phyloP scores from a whole-genome alignment of 2,797 vertebrate species.

The Argentina silus region DNA sequence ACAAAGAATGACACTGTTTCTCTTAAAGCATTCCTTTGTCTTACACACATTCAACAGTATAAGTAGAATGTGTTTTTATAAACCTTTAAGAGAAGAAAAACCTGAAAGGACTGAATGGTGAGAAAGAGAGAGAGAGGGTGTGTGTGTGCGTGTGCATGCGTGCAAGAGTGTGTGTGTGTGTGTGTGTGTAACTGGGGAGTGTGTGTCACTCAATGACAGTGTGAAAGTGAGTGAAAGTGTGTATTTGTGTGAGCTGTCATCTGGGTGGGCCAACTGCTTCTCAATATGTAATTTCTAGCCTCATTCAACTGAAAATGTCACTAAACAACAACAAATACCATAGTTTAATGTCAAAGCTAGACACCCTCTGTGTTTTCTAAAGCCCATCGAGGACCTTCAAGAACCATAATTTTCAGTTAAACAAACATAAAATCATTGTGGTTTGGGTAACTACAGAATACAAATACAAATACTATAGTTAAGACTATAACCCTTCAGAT shows the following conservation, averaged over 20 bases:
- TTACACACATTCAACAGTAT: neutral
- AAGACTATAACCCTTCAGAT: neutral
- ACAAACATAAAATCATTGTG: too few relatives aligned
- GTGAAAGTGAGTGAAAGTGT: slow-evolving; percentile 62
- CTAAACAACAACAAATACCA: slow-evolving; percentile 61
- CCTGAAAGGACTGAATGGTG: neutral
- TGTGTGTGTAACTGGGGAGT: slow-evolving; percentile 45
- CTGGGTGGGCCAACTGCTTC: slow-evolving; percentile 70
- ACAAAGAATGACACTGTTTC: too few relatives aligned
- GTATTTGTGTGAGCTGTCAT: slow-evolving; percentile 74
- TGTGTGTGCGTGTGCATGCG: neutral
- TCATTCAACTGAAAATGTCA: slow-evolving; percentile 73
- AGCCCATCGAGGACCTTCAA: neutral
- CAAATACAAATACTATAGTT: slow-evolving; percentile 35
- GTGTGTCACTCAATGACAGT: slow-evolving; percentile 66
- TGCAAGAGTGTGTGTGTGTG: slow-evolving; percentile 15
- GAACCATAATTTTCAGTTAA: neutral
- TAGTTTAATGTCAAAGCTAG: neutral
- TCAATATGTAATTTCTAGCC: slow-evolving; percentile 70
- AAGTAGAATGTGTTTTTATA: neutral
- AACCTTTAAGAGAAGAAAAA: neutral
- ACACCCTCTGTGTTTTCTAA: slow-evolving; percentile 15
- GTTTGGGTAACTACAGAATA: neutral
- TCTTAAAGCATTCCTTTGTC: neutral
- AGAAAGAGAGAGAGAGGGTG: neutral